Evolutionary conservation across 2,797 vertebrate species (phyloP).

Genomic region (Knipowitschia caucasica): DNA sequence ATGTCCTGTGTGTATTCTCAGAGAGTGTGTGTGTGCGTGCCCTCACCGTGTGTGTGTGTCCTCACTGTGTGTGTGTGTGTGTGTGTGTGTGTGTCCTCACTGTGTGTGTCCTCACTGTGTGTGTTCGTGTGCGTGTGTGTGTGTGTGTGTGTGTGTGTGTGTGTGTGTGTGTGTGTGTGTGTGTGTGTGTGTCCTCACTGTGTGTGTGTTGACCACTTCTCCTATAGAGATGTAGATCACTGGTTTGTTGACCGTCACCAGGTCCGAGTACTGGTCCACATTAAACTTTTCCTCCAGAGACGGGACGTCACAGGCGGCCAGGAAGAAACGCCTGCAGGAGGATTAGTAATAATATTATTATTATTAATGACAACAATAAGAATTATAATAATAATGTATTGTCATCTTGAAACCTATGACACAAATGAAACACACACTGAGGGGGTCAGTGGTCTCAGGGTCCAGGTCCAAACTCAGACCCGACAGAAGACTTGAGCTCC

Average conservation of each 20-base stretch:
- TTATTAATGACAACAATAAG: too few relatives aligned
- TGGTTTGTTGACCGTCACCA: constrained; percentile 96
- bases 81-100: neutral
- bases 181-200: constrained; percentile 72
- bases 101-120: neutral
- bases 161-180: neutral
- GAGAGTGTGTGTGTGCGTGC: neutral
- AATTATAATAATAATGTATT: too few relatives aligned
- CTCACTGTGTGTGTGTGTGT: neutral
- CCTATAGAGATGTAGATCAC: constrained; percentile 98
- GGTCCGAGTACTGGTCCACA: constrained; percentile 95
- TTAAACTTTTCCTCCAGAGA: constrained; percentile 98
- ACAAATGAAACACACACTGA: too few relatives aligned
- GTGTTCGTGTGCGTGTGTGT: neutral
- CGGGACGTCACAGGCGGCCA: constrained; percentile 90
- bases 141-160: neutral
- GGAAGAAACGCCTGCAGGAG: constrained; percentile 85
- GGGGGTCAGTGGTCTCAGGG: too few relatives aligned
- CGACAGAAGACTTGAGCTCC: too few relatives aligned
- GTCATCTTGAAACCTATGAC: too few relatives aligned
- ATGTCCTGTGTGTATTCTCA: too few relatives aligned
- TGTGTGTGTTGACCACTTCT: constrained; percentile 96
- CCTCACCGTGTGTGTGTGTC: neutral
- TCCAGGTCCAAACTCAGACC: too few relatives aligned
- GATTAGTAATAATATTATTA: too few relatives aligned